phyloP scores from a whole-genome alignment of 2,113 vertebrate species.

The Tinamus guttatus region DNA sequence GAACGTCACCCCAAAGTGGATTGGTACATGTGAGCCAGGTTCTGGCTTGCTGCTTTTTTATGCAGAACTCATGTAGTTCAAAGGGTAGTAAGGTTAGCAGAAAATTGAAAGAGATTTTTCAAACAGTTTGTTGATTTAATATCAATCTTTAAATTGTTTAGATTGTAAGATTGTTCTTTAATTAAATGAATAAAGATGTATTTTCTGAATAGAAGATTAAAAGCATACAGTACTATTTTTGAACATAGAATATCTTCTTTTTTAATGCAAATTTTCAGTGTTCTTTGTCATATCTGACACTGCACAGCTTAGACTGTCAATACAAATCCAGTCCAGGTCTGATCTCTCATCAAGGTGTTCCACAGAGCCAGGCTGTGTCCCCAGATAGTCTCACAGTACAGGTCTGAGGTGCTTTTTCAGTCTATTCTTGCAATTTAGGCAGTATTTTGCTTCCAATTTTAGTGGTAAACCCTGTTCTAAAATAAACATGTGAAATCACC shows the following conservation, averaged over 20 bases:
- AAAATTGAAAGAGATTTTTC: neutral
- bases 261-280: neutral
- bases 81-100: neutral
- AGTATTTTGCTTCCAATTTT: neutral
- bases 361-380: neutral
- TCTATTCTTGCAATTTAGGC: neutral
- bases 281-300: neutral
- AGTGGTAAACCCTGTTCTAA: neutral
- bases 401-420: neutral
- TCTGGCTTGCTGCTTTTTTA: neutral
- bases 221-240: neutral
- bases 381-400: neutral
- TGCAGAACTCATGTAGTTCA: fast-evolving
- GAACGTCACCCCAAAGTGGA: neutral
- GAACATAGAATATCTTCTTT: neutral
- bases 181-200: neutral
- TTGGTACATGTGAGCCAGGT: neutral
- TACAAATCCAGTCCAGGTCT: neutral
- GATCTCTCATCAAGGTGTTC: neutral
- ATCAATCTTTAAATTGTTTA: neutral
- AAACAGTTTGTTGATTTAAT: neutral
- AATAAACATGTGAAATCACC: neutral
- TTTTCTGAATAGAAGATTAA: neutral
- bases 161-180: neutral
- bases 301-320: neutral